These are phyloP conservation scores for Lineus longissimus DNA, from an alignment of 1,140 invertebrate species.

Conservation along the genomic window DNA sequence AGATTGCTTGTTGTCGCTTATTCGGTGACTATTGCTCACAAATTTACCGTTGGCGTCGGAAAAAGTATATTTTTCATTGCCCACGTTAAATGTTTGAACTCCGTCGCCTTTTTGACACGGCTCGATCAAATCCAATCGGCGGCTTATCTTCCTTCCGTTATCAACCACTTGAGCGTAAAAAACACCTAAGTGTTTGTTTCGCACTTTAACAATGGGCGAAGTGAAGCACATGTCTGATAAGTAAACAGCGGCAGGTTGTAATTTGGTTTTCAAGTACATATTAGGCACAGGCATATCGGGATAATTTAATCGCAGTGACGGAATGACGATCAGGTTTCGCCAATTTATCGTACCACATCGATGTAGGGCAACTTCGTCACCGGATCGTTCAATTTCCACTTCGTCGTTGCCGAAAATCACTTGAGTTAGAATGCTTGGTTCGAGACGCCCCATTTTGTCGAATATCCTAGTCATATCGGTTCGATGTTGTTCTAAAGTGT, in stretches of 20 bases:
- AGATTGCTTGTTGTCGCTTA: not conserved
- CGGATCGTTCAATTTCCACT: no score
- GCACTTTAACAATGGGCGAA: not conserved
- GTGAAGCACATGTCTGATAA: not conserved
- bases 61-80: not conserved
- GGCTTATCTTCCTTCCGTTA: constrained; percentile 1
- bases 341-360: not conserved
- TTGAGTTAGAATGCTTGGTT: not conserved
- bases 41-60: not conserved
- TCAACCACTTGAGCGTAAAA: not conserved
- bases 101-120: not conserved
- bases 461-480: not conserved
- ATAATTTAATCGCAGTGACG: not conserved
- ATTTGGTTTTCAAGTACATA: constrained; percentile 2
- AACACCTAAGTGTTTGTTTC: not conserved
- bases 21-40: not conserved
- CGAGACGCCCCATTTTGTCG: not conserved
- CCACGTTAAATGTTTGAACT: not conserved
- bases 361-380: not conserved
- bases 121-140: not conserved
- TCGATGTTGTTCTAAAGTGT: not conserved
- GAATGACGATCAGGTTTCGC: not conserved
- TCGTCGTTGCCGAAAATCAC: not conserved
- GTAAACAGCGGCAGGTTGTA: constrained; percentile 1
- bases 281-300: not conserved